A percentile compares a stretch with the other conserved stretches of the same genome.
Evolutionary conservation across 2,888 invertebrate species (phyloP).

Genomic region (Sinohyriopsis cumingii): DNA sequence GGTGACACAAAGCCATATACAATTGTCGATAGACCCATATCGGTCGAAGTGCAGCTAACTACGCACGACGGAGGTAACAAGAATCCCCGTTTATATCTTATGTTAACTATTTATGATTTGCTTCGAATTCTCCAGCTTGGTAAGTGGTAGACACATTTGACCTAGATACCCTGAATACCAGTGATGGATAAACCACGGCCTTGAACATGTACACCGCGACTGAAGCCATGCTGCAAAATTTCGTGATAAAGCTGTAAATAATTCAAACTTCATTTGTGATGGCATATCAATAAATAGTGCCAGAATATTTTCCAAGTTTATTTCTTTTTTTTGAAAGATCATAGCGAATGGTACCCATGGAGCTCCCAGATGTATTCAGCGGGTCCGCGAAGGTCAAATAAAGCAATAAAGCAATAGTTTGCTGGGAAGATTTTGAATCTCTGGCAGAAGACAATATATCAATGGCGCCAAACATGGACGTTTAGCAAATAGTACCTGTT

Average conservation of each 20-base stretch:
- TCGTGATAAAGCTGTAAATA: slow-evolving; percentile 29
- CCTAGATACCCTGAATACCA: not conserved
- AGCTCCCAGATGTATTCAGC: slow-evolving; percentile 7
- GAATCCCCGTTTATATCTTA: not conserved
- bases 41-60: too few relatives aligned
- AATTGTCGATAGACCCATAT: too few relatives aligned
- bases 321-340: not conserved
- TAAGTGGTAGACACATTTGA: slow-evolving; percentile 7
- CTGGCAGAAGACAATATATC: slow-evolving; percentile 8
- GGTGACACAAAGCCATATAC: too few relatives aligned
- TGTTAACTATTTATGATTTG: slow-evolving; percentile 1
- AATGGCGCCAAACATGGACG: slow-evolving; percentile 17
- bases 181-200: slow-evolving; percentile 8
- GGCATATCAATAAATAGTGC: not conserved
- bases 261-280: slow-evolving; percentile 19
- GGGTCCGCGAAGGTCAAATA: slow-evolving; percentile 18
- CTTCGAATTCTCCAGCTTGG: slow-evolving; percentile 17
- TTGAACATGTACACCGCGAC: slow-evolving; percentile 25
- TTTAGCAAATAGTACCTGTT: slow-evolving; percentile 3
- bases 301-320: too few relatives aligned
- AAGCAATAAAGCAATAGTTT: slow-evolving; percentile 14
- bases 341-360: slow-evolving; percentile 15
- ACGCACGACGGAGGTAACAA: too few relatives aligned
- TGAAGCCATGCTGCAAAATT: slow-evolving; percentile 29
- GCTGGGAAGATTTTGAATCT: slow-evolving; percentile 1